phyloP scores from a whole-genome alignment of 2,888 invertebrate genomes.

The Apodemia duryi region DNA sequence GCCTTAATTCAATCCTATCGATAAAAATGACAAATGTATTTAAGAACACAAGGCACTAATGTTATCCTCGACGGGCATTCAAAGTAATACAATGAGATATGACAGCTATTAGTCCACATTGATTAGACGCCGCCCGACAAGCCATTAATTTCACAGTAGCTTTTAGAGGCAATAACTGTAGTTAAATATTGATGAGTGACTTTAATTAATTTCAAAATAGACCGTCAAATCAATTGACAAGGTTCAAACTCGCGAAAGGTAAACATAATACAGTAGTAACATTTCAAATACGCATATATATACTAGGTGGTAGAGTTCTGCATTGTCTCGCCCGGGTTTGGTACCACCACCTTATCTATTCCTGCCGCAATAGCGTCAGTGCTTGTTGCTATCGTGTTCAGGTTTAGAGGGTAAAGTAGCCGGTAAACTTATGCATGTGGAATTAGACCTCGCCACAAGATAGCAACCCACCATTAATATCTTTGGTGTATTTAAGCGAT shows the following conservation, averaged over 20 bases:
- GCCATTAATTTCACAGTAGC: slow-evolving; percentile 15
- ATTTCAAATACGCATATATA: background rate
- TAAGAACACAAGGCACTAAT: background rate
- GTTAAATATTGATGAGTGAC: slow-evolving; percentile 20
- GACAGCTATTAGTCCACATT: slow-evolving; percentile 15
- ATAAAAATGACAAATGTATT: background rate
- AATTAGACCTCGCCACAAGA: too few species aligned
- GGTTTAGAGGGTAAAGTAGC: too few species aligned
- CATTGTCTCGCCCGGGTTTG: too few species aligned
- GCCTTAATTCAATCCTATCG: background rate
- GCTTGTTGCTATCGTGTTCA: too few species aligned
- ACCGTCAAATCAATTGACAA: slow-evolving; percentile 19
- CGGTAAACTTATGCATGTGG: too few species aligned
- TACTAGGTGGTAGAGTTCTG: too few species aligned
- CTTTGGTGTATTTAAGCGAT: too few species aligned
- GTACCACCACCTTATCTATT: too few species aligned
- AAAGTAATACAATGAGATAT: slow-evolving; percentile 9
- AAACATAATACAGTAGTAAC: slow-evolving; percentile 8
- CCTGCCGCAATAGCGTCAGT: too few species aligned
- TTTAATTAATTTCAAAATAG: slow-evolving; percentile 21
- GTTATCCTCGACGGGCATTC: background rate
- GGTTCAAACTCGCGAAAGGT: slow-evolving; percentile 23
- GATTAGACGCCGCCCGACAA: slow-evolving; percentile 11
- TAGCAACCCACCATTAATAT: too few species aligned
- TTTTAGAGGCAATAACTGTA: slow-evolving; percentile 21